Conservation (phyloP, 2,113 vertebrate species). For the Amphilophus citrinellus region DNA sequence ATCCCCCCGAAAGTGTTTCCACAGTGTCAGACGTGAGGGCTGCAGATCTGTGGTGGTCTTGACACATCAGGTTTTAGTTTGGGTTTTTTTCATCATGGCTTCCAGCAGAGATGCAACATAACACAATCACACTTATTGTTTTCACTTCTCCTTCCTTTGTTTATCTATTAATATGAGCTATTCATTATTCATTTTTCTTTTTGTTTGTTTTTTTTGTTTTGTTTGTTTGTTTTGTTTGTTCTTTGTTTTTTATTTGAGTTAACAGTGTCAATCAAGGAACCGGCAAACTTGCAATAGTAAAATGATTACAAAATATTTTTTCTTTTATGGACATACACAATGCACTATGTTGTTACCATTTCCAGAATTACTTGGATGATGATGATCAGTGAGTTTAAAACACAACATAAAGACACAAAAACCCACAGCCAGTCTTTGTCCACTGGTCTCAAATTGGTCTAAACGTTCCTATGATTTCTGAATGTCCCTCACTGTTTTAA, state of each 20-base stretch:
- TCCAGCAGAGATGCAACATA: neutral
- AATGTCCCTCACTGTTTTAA: neutral
- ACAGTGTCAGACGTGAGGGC: conserved; percentile 6
- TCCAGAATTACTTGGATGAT: neutral
- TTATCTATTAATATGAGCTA: neutral
- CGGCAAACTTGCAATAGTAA: conserved; percentile 9
- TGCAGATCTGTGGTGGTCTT: conserved; percentile 17
- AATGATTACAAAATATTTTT: conserved; percentile 13
- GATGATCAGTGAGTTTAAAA: neutral
- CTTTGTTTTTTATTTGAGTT: neutral
- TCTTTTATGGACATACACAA: neutral
- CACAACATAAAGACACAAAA: neutral
- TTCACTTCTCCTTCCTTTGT: neutral
- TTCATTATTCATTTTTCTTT: neutral
- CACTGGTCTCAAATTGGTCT: neutral
- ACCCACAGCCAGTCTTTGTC: neutral
- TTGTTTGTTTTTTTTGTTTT: neutral
- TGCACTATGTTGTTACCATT: neutral
- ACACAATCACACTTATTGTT: neutral
- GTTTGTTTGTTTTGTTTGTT: neutral
- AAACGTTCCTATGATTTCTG: neutral
- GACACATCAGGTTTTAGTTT: conserved; percentile 8
- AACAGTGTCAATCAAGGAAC: conserved; percentile 5
- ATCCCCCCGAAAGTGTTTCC: conserved; percentile 10
- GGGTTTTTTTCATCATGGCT: conserved; percentile 8